A percentile compares a stretch with the other conserved stretches of the same genome.
phyloP scores from a whole-genome alignment of 2,888 invertebrate species.

The Caenorhabditis zanzibari region DNA sequence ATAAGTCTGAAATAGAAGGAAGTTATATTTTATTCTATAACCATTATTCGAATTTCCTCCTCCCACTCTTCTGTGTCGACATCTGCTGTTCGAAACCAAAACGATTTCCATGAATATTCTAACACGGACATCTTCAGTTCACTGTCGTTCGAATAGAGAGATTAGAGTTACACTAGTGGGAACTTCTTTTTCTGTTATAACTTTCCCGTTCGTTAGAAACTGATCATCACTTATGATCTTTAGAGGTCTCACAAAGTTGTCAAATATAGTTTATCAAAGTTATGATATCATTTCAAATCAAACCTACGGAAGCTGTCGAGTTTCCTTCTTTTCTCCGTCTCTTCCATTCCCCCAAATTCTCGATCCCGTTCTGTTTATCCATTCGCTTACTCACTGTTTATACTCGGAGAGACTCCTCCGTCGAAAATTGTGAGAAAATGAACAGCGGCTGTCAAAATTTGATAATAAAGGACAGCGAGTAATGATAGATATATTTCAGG shows the following conservation, averaged over 20 bases:
- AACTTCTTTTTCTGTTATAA: too few relatives aligned
- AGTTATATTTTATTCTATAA: constrained; percentile 31
- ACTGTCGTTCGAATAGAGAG: neutral
- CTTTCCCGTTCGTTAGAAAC: too few relatives aligned
- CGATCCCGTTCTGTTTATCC: constrained; percentile 55
- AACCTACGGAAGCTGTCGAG: constrained; percentile 46
- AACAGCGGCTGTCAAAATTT: constrained; percentile 50
- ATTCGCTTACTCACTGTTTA: constrained; percentile 59
- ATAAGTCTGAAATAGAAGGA: constrained; percentile 1
- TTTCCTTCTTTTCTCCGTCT: neutral
- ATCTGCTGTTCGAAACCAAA: constrained; percentile 38
- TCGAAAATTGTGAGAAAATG: constrained; percentile 31
- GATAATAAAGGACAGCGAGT: constrained; percentile 35
- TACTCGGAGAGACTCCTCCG: constrained; percentile 1
- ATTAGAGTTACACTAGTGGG: too few relatives aligned
- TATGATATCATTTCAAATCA: constrained; percentile 25
- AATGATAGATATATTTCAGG: constrained; percentile 30
- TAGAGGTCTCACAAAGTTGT: neutral
- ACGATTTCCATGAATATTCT: constrained; percentile 31
- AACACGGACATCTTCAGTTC: constrained; percentile 2
- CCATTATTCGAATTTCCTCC: constrained; percentile 48
- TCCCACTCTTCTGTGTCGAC: constrained; percentile 29
- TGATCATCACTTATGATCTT: neutral
- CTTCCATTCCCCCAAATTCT: neutral
- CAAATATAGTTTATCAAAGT: constrained; percentile 6